phyloP scores from a whole-genome alignment of 2,797 vertebrate species.

The Hirundo rustica region DNA sequence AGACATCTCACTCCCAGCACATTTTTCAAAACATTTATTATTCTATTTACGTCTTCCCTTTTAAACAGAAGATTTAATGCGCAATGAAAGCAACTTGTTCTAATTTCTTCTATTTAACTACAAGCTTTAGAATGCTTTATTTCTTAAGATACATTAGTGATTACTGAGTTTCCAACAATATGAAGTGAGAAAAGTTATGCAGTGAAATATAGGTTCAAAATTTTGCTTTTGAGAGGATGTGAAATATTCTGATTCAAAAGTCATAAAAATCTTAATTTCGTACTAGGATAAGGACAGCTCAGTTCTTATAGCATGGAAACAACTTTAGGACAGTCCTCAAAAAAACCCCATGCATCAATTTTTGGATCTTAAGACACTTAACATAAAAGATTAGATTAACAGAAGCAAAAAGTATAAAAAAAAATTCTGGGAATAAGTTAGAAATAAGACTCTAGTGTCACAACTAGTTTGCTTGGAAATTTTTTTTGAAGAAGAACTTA shows the following conservation, averaged over 20 bases:
- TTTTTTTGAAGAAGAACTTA: neutral
- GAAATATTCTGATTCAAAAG: neutral
- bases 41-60: neutral
- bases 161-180: neutral
- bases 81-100: neutral
- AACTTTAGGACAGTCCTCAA: neutral
- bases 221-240: neutral
- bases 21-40: neutral
- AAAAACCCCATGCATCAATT: rapidly evolving
- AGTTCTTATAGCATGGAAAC: neutral
- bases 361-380: neutral
- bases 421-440: neutral
- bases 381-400: neutral
- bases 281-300: neutral
- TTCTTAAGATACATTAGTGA: neutral
- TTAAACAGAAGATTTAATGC: neutral
- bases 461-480: neutral
- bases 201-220: neutral
- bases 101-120: neutral
- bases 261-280: neutral
- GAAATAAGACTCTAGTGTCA: neutral
- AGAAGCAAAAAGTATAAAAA: neutral
- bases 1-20: neutral
- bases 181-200: neutral
- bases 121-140: neutral